Percentiles rank a stretch among this genome's conserved stretches.
phyloP scores from a whole-genome alignment of 2,113 vertebrate species.

The Mystacornis crossleyi region DNA sequence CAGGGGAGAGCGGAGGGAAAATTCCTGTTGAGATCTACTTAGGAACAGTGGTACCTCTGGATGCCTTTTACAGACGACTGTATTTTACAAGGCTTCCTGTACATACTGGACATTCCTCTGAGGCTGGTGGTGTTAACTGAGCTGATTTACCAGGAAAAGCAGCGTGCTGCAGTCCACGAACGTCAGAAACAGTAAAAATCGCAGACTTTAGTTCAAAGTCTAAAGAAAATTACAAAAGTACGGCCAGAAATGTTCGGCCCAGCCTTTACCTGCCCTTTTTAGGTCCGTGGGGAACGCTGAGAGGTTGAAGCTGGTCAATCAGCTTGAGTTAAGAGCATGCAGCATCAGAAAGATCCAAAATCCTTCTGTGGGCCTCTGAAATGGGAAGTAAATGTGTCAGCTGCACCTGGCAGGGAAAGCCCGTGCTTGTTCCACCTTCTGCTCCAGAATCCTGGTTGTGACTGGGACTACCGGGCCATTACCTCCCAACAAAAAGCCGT shows the following conservation, averaged over 20 bases:
- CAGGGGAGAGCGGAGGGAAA: not conserved
- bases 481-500: not conserved
- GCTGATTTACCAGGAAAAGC: not conserved
- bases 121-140: not conserved
- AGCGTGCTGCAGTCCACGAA: not conserved
- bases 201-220: not conserved
- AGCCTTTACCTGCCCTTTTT: not conserved
- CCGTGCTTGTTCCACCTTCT: not conserved
- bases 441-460: not conserved
- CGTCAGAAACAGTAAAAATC: rapidly evolving
- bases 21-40: not conserved
- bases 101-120: not conserved
- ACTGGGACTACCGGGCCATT: not conserved
- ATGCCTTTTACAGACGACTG: not conserved
- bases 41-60: not conserved
- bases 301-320: not conserved
- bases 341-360: not conserved
- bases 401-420: not conserved
- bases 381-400: not conserved
- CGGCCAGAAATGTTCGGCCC: not conserved
- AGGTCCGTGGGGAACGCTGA: not conserved
- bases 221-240: rapidly evolving
- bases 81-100: not conserved
- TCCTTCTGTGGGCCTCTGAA: not conserved
- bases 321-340: not conserved